Conservation (phyloP, 2,797 vertebrate genomes). For the Gadopsis bispinosus region DNA sequence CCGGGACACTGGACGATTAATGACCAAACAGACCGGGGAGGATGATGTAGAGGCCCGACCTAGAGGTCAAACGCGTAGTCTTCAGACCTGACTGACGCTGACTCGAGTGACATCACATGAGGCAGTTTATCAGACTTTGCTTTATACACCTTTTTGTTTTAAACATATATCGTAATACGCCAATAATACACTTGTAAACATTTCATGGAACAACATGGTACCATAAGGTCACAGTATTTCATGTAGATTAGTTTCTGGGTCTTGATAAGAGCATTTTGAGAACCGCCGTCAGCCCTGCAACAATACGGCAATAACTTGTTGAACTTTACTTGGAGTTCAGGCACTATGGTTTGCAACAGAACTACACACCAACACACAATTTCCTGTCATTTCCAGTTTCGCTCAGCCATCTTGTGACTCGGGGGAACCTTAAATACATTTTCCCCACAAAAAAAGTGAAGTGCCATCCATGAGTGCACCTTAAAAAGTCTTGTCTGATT, state of each 20-base stretch:
- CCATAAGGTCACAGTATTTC: not conserved
- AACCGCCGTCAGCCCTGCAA: not conserved
- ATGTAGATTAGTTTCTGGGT: not conserved
- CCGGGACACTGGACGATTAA: too few species aligned
- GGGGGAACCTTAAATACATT: not conserved
- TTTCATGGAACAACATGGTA: not conserved
- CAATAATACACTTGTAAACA: not conserved
- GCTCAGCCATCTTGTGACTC: slow-evolving; percentile 7
- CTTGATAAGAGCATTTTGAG: not conserved
- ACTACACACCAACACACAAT: accelerated
- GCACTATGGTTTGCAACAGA: not conserved
- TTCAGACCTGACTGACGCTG: too few species aligned
- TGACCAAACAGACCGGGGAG: too few species aligned
- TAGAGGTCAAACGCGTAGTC: too few species aligned
- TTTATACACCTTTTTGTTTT: not conserved
- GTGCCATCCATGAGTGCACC: not conserved
- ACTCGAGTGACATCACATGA: not conserved
- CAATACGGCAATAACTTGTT: not conserved
- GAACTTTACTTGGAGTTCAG: not conserved
- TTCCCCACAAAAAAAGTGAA: not conserved
- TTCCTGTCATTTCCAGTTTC: slow-evolving; percentile 1
- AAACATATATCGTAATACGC: not conserved
- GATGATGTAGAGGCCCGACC: too few species aligned
- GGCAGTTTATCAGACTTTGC: not conserved
- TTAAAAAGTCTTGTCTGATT: not conserved